Conservation (phyloP, 2,113 vertebrate species). For the Phaethon lepturus region DNA sequence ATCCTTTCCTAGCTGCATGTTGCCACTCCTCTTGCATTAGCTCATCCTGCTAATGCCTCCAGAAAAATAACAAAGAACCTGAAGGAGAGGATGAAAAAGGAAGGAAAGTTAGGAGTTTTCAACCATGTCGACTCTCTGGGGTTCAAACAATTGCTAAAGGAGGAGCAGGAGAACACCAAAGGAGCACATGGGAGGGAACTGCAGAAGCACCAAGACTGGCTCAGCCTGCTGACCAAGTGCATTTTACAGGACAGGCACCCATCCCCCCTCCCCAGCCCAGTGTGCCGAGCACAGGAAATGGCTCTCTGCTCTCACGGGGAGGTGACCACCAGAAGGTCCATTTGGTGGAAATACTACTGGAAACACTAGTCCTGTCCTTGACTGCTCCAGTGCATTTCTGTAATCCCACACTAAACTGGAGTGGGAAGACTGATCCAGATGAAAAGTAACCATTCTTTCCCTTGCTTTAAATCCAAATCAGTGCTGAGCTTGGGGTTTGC, state of each 20-base stretch:
- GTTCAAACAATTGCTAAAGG: background rate
- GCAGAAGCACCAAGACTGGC: background rate
- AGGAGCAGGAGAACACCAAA: background rate
- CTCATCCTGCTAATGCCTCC: background rate
- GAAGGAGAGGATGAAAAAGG: background rate
- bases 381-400: background rate
- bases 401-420: background rate
- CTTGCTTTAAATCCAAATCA: background rate
- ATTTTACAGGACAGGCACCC: background rate
- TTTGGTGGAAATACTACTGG: background rate
- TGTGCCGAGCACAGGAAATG: background rate
- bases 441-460: background rate
- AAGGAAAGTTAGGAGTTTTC: background rate
- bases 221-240: background rate
- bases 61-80: background rate
- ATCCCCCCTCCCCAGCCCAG: fast-evolving
- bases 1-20: background rate
- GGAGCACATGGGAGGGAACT: fast-evolving
- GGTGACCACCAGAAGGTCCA: background rate
- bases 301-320: background rate
- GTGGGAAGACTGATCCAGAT: background rate
- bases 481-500: background rate
- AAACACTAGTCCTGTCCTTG: background rate
- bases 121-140: fast-evolving
- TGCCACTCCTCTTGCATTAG: background rate